Evolutionary conservation across 2,888 invertebrate species (phyloP), one percentile per base, ranked within the genome.

Genomic region (Rhorus exstirpatorius): DNA sequence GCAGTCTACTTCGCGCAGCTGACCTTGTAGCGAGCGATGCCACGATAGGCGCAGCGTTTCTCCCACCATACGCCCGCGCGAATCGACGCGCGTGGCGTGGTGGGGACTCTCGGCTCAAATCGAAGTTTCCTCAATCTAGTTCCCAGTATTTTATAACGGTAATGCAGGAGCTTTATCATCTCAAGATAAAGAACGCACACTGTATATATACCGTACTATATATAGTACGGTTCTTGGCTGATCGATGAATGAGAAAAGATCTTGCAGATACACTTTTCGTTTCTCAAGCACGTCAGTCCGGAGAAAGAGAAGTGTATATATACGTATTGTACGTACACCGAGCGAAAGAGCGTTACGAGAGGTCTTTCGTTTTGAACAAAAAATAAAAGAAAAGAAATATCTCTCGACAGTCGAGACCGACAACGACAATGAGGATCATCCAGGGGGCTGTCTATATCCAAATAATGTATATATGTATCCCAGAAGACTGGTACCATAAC

Each of bases 341-440:
- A 60, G 65, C 19, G 51, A 81, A 65, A 58, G 65, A 26, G 6
- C 21, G 19, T 63, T 41, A 49, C 60, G 19, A 46, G 61, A 68
- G 41, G 35, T 46, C 38, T 67, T 70, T 76, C 58, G 65, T 65
- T 77, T 79, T 55, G 49, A 70, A 55, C n/a, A 44, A 26, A 72
- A 14, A 70, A 53, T n/a, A 24, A 60, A 67, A 44, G 58, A 38
- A 81, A 19, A 74, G 51, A 65, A 61, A 79, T 82, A 51, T 67
- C 46, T 51, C 31, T 44, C 19, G 31, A 26, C 38, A 46, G 14
- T 63, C 6, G 78, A 68, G 24, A 55, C 31, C 44, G 75, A 63
- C 72, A 82, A 83, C 67, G 84, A 81, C 83, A 84, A 83, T 81
- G 85, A 84, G 67, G 79, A 71, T 77, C 77, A 75, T 79, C 79